A percentile compares a stretch with the other conserved stretches of the same genome.
Evolutionary conservation across 2,888 invertebrate genomes (phyloP).

Genomic region (Lepidonotus clava): DNA sequence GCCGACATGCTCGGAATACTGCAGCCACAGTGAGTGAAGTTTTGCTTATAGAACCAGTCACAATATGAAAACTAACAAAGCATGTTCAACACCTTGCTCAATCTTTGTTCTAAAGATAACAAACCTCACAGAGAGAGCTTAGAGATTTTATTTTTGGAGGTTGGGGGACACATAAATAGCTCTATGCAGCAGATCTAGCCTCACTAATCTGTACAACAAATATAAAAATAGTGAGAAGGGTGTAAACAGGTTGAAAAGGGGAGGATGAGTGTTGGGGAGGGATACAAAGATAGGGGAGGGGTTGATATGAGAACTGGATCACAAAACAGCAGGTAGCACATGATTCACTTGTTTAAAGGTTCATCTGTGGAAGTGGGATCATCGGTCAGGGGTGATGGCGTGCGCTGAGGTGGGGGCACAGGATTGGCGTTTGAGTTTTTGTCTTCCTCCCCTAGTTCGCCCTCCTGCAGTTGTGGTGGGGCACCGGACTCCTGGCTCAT

Average conservation of each 20-base stretch:
- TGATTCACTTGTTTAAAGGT: not conserved
- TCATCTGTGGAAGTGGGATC: not conserved
- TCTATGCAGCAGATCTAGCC: too few species aligned
- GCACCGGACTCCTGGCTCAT: not conserved
- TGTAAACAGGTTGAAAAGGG: too few species aligned
- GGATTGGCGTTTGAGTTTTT: not conserved
- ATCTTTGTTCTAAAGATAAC: too few species aligned
- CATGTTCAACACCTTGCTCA: too few species aligned
- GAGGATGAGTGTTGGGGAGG: conserved; percentile 11
- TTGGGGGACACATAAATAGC: too few species aligned
- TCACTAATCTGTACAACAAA: conserved; percentile 30
- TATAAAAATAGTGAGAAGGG: conserved; percentile 41
- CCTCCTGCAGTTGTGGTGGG: not conserved
- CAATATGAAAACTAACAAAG: too few species aligned
- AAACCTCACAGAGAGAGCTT: too few species aligned
- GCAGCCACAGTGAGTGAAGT: not conserved
- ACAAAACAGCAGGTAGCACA: conserved; percentile 4
- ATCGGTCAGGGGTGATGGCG: not conserved
- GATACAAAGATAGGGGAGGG: not conserved
- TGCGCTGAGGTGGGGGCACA: not conserved
- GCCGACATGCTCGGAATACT: not conserved
- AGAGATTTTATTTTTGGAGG: too few species aligned
- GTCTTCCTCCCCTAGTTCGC: not conserved
- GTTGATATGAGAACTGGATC: conserved; percentile 4
- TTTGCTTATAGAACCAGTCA: not conserved